A percentile compares a stretch with the other conserved stretches of the same genome.
These are phyloP conservation scores for Cynopterus sphinx DNA, from an alignment of 2,797 vertebrate species.

Conservation along the genomic window DNA sequence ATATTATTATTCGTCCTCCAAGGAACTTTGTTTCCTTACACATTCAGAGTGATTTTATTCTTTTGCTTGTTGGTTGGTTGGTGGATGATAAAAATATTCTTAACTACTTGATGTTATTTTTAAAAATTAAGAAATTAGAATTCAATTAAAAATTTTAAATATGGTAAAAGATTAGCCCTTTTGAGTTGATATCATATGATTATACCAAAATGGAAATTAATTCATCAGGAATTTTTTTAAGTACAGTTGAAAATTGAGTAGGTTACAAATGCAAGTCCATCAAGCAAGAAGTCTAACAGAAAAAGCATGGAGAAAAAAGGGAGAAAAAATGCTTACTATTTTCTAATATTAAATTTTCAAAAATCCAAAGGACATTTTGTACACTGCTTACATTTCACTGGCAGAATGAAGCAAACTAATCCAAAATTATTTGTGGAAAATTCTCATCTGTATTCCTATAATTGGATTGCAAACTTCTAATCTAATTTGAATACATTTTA, in stretches of 20 bases:
- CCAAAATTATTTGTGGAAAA: background rate
- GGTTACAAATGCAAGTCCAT: background rate
- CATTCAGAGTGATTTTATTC: background rate
- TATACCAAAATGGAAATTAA: slow-evolving; percentile 66
- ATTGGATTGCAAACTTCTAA: background rate
- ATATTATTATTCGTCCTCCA: background rate
- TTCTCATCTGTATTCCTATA: background rate
- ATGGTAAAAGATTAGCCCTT: slow-evolving; percentile 68
- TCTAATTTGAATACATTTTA: background rate
- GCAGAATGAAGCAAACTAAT: background rate
- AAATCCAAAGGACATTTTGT: background rate
- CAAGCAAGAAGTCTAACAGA: background rate
- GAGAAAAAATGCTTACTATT: background rate
- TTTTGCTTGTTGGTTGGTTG: background rate
- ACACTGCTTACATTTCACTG: background rate
- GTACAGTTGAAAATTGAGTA: slow-evolving; percentile 57
- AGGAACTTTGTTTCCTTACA: background rate
- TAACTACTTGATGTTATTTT: background rate
- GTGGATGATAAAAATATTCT: background rate
- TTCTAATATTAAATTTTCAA: background rate
- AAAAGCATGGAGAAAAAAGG: background rate
- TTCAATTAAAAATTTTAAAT: slow-evolving; percentile 66
- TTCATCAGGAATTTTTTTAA: slow-evolving; percentile 51
- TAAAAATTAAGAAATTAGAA: slow-evolving; percentile 69
- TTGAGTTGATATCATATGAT: slow-evolving; percentile 62